Evolutionary conservation across 2,797 vertebrate species (phyloP).

Genomic region (Pyrocephalus nanus): DNA sequence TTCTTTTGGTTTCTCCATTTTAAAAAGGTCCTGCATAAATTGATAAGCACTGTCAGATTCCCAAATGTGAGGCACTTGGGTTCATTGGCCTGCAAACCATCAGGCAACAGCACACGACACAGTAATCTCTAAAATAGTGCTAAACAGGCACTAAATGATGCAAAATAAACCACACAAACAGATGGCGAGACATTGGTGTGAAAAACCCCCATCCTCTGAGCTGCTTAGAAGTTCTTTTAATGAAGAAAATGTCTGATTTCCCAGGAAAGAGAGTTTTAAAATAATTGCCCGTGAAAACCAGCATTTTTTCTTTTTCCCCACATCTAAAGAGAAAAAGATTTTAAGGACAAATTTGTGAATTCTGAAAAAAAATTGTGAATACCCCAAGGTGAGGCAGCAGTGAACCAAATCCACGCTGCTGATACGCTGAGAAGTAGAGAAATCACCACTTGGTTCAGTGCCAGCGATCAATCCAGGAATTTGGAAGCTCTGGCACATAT

Average conservation of each 20-base stretch:
- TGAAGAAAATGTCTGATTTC: neutral
- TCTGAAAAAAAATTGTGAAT: neutral
- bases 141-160: neutral
- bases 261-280: neutral
- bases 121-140: neutral
- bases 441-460: neutral
- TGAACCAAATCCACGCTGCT: neutral
- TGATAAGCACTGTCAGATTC: neutral
- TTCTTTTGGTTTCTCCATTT: neutral
- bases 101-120: neutral
- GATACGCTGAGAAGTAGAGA: neutral
- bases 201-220: neutral
- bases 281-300: accelerated
- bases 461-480: neutral
- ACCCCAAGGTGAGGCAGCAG: accelerated
- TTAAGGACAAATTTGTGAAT: neutral
- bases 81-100: neutral
- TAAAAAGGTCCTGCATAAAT: neutral
- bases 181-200: neutral
- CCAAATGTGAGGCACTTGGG: neutral
- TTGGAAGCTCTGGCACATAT: neutral
- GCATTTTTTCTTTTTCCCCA: too few species aligned
- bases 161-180: neutral
- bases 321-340: accelerated
- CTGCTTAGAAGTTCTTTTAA: neutral